Evolutionary conservation across 2,888 invertebrate species (phyloP), one percentile per base, ranked within the genome.

Genomic region (Aphidius colemani): DNA sequence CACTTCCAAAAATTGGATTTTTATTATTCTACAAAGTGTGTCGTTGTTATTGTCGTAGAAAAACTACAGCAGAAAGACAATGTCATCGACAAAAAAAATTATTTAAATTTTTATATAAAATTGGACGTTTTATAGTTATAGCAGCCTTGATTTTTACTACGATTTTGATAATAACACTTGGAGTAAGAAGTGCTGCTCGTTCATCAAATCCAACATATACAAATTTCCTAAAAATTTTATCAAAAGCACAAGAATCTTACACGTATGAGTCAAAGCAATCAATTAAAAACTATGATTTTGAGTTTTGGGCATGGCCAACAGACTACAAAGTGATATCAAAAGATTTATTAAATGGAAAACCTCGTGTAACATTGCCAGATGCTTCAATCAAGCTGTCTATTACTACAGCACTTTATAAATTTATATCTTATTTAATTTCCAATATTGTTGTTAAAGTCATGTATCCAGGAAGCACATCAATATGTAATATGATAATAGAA

Each of bases 401-500:
- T 7, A 50, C 13, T 5, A 50, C 85, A 50, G 75, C 89, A 39
- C 88, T 89, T 0, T 87, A 90, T 67, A 89, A 91, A 80, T 74
- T 91, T 45, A 79, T 91, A 65, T 93, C 94, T 13, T 96, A 89
- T 80, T 72, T 91, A 50, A 90, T 94, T 10, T 90, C 93, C 6
- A 92, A 96, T 74, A 90, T 98, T 83, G 98, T 95, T 0, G 86
- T 96, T 58, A 86, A 92, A 51, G 87, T 98, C 78, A 89, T 97
- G 65, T 98, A 97, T 84, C 98, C 98, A 2, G 98, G 98, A 59
- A 89, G 91, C 9, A 84, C 96, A 57, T 85, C 88, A 10, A 69
- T 96, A 18, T 82, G 96, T 56, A 90, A 95, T 72, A 87, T 86
- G 75, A 84, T 93, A 71, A 85, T 95, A 76, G 87, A 74, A 64